Percentiles rank a stretch among this genome's conserved stretches.
These are phyloP conservation scores for Drosophila nigricruria DNA, from an alignment of 2,888 invertebrate species.

Conservation along the genomic window DNA sequence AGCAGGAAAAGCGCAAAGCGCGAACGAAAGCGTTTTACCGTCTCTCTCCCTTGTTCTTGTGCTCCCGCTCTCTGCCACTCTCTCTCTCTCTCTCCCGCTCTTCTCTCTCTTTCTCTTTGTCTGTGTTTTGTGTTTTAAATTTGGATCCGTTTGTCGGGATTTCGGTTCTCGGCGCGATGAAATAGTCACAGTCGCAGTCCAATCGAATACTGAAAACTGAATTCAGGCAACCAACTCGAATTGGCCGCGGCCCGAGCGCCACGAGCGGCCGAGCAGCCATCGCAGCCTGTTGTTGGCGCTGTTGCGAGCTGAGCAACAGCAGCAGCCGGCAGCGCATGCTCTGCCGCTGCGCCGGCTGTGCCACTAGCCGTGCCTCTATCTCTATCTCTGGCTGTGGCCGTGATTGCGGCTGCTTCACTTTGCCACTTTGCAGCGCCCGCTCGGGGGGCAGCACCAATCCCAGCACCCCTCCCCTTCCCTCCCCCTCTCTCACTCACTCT, in stretches of 20 bases:
- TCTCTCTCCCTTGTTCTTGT: slow-evolving; percentile 30
- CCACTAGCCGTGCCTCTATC: slow-evolving; percentile 3
- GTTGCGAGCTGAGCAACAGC: slow-evolving; percentile 63
- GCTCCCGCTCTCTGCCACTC: slow-evolving; percentile 1
- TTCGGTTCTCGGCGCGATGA: slow-evolving; percentile 57
- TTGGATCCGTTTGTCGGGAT: slow-evolving; percentile 70
- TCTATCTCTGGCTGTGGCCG: slow-evolving; percentile 2
- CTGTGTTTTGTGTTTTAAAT: slow-evolving; percentile 31
- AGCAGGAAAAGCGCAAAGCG: slow-evolving; percentile 61
- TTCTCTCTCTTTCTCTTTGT: slow-evolving; percentile 5
- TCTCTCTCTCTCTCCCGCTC: background rate
- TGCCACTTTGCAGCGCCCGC: slow-evolving; percentile 16
- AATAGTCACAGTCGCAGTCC: slow-evolving; percentile 76
- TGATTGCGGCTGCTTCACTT: slow-evolving; percentile 9
- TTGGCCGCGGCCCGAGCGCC: slow-evolving; percentile 75
- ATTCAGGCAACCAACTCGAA: slow-evolving; percentile 82
- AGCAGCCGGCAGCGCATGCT: slow-evolving; percentile 42
- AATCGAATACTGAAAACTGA: slow-evolving; percentile 82
- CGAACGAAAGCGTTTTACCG: slow-evolving; percentile 66
- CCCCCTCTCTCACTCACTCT: background rate
- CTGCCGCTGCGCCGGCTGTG: slow-evolving; percentile 25
- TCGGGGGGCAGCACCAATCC: accelerated
- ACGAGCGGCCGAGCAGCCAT: slow-evolving; percentile 74
- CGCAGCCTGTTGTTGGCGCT: slow-evolving; percentile 73
- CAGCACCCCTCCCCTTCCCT: background rate